These are phyloP conservation scores for Dicyrtoma fusca DNA, from an alignment of 2,888 invertebrate species.

Conservation along the genomic window DNA sequence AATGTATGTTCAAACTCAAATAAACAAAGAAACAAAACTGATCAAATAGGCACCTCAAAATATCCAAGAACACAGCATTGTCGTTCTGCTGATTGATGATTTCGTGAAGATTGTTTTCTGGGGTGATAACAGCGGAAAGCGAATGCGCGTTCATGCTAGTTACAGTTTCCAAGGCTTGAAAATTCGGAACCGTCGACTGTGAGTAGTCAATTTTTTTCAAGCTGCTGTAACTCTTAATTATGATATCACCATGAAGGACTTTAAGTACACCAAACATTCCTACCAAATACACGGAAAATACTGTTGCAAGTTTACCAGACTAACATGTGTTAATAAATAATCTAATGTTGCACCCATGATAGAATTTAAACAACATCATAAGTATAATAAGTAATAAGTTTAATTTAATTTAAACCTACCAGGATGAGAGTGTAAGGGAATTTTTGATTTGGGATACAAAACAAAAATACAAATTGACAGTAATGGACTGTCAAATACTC, in stretches of 20 bases:
- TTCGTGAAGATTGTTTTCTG: conserved; percentile 50
- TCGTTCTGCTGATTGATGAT: conserved; percentile 45
- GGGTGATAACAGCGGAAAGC: conserved; percentile 44
- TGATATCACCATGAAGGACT: conserved; percentile 47
- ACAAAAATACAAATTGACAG: conserved; percentile 51
- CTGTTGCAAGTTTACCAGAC: no score
- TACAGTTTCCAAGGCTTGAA: conserved; percentile 40
- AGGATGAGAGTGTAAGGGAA: conserved; percentile 55
- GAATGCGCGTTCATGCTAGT: conserved; percentile 29
- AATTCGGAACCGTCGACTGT: conserved; percentile 31
- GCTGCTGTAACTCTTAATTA: conserved; percentile 46
- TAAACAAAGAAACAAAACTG: no score
- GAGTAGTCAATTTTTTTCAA: conserved; percentile 37
- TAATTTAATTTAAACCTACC: conserved; percentile 15
- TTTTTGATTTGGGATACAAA: conserved; percentile 44
- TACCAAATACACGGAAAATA: no score
- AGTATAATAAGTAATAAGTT: neutral
- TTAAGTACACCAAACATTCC: conserved; percentile 54
- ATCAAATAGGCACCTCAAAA: conserved; percentile 40
- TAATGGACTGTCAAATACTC: conserved; percentile 45
- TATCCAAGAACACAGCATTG: conserved; percentile 53
- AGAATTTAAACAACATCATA: neutral
- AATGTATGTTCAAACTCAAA: no score
- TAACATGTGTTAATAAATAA: neutral
- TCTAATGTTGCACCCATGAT: neutral